Base-by-base conservation (phyloP, 2,888 invertebrate genomes). In the Caenorhabditis sulstoni region DNA sequence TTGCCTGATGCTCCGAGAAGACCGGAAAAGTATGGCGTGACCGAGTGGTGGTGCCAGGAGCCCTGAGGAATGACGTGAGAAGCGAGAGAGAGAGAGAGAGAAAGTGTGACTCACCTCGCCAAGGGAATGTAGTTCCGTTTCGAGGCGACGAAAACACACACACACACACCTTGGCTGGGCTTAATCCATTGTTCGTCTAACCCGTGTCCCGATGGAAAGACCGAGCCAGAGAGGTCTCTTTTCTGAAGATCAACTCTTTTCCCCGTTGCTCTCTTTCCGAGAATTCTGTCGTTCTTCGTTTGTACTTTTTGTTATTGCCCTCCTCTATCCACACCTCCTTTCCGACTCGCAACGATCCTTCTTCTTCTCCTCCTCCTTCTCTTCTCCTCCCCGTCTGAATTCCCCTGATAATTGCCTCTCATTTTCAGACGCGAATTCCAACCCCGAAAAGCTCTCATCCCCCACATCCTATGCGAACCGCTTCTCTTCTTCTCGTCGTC, bases 1-100 rank as follows among this genome's bases (percentile, higher is more conserved):
- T 65, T 65, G 65, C 53, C 29, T 29, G 29, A 3, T 29, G 29
- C 29, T 29, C 53, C 44, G 20, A 20, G 16, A 52, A 44, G 41
- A 70, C 61, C 70, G 70, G 61, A 70, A 70, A 61, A 70, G 59
- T 70, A 53, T 70, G 70, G 61, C 70, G 59, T 61, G 59, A 61
- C 53, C 70, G 59, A 44, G 58, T 58, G 50, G 41, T 58, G 61
- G 53, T 52, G 47, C 29, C 29, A n/a, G 47, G 45, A 44, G 55
- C 22, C 29, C 29, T 5, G 55, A 23, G 47, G 49, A 58, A 29
- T 61, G 61, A 70, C 61, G 70, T 61, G 68, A 11, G 70, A 22
- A 45, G 52, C 44, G 41, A 44, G 29, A 18, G n/a, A n/a, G n/a
- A n/a, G n/a, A n/a, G n/a, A n/a, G n/a, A n/a, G n/a, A n/a, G n/a